Evolutionary conservation across 2,797 vertebrate genomes (phyloP), one percentile per base, ranked within the genome.

Genomic region (Anomalospiza imberbis): DNA sequence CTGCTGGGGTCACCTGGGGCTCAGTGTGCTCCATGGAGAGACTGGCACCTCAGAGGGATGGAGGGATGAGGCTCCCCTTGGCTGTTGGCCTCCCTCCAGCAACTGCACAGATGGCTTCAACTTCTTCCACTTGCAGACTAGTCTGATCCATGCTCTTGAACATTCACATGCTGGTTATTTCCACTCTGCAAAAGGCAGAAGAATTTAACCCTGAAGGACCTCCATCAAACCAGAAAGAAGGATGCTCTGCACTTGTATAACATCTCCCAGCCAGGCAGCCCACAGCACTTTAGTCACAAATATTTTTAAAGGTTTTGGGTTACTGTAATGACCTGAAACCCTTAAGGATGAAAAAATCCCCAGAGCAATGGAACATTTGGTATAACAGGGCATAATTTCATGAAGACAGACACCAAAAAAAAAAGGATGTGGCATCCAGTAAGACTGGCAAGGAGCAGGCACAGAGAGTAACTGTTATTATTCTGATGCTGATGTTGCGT

Each of bases 201-300:
- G 73, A 65, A 53, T 81, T 95, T 95, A 94, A 94, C 92, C 92
- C 95, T 84, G 66, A 88, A 96, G 76, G 84, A 89, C 63, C 91
- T 86, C 63, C 63, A 51, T 28, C 51, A 86, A 25, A 42, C 11
- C 38, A 72, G 58, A 18, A 15, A 28, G 82, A 73, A 61, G 60
- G 48, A 88, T 6, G 65, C 53, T 74, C 82, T 71, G 61, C 44
- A 4, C 68, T 83, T 80, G 61, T 42, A 0, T 63, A 83, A 86
- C 66, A 4, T 50, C 86, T 85, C 74, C 87, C 31, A 34, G 48
- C 42, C 87, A 22, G 72, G 89, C 84, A 71, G 71, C 67, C 34
- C 22, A 6, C 44, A 85, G 81, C 62, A 50, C 85, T 89, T 80
- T 3, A 13, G 32, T 42, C 72, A 47, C 31, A n/a, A 80, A 71